Conservation (phyloP, 2,113 vertebrate genomes). For the Alethe castanea region DNA sequence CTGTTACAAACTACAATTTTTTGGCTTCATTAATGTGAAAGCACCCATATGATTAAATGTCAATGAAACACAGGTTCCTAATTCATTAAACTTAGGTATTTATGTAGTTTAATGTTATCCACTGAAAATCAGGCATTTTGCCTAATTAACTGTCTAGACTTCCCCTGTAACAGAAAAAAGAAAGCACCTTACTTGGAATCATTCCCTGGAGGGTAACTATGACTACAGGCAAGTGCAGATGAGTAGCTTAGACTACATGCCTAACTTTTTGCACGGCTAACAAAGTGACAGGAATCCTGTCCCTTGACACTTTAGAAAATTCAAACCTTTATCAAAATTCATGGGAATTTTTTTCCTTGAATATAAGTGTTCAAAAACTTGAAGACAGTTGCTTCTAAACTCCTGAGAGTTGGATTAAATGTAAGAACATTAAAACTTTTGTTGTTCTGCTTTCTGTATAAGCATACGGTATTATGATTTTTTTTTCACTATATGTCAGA, state of each 20-base stretch:
- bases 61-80: neutral
- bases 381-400: neutral
- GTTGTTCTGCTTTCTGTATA: neutral
- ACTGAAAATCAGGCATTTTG: neutral
- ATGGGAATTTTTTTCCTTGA: neutral
- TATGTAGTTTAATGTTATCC: neutral
- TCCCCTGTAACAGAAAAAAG: neutral
- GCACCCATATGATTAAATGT: neutral
- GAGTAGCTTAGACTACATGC: neutral
- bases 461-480: neutral
- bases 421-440: neutral
- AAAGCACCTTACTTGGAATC: neutral
- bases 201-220: neutral
- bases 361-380: neutral
- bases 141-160: conserved; percentile 5
- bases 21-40: neutral
- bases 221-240: neutral
- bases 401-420: neutral
- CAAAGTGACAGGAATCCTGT: neutral
- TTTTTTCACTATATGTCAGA: neutral
- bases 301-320: neutral
- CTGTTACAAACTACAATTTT: neutral
- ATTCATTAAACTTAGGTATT: neutral
- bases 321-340: neutral
- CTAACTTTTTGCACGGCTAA: neutral